phyloP scores from a whole-genome alignment of 2,888 invertebrate genomes.

The Xestia sexstrigata region DNA sequence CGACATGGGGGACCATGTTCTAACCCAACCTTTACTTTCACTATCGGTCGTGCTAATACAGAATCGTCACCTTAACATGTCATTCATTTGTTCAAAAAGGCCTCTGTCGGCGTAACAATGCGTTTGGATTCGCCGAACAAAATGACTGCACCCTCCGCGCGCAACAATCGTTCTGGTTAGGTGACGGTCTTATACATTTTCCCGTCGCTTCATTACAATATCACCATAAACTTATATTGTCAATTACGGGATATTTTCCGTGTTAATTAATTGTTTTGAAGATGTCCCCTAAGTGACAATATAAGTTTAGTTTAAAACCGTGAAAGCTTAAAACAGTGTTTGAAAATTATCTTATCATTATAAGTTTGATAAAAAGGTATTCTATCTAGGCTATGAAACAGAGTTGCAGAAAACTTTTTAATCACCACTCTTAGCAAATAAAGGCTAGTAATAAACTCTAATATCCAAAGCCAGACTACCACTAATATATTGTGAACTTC shows the following conservation, averaged over 20 bases:
- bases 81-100: not conserved
- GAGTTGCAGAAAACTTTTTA: not conserved
- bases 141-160: not conserved
- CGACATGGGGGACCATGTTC: not conserved
- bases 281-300: too few species aligned
- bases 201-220: not conserved
- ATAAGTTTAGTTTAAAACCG: too few species aligned
- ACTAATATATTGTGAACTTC: slow-evolving; percentile 48
- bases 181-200: not conserved
- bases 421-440: not conserved
- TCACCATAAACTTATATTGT: too few species aligned
- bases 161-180: not conserved
- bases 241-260: too few species aligned
- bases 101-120: too few species aligned
- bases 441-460: slow-evolving; percentile 15
- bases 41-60: not conserved
- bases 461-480: slow-evolving; percentile 17
- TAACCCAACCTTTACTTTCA: not conserved
- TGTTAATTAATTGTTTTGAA: too few species aligned
- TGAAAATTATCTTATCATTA: too few species aligned
- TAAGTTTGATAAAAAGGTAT: not conserved
- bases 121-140: not conserved
- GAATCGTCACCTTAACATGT: not conserved
- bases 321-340: too few species aligned
- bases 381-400: not conserved